Percentiles rank a stretch among this genome's conserved stretches.
phyloP scores from a whole-genome alignment of 1,140 invertebrate species.

The Gyrodactylus salaris region DNA sequence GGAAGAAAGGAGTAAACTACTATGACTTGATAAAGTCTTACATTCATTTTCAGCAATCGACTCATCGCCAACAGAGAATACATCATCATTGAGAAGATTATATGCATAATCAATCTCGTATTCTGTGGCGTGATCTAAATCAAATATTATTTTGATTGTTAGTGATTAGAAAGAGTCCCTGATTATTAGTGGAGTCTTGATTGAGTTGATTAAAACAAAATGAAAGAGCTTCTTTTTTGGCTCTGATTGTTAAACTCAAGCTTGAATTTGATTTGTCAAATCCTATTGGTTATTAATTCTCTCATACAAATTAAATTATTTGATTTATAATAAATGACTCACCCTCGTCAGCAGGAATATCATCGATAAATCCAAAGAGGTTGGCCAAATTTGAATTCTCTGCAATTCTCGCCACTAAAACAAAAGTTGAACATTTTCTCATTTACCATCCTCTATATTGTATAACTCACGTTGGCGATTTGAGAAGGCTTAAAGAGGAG shows the following conservation, averaged over 20 bases:
- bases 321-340: constrained; percentile 5
- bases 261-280: no score
- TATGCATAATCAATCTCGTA: constrained; percentile 3
- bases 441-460: no score
- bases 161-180: background rate
- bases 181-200: background rate
- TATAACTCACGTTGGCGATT: background rate
- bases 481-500: background rate
- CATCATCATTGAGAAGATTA: constrained; percentile 8
- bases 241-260: no score
- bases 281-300: no score
- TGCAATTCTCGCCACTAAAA: background rate
- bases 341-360: constrained; percentile 11
- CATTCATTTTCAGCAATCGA: constrained; percentile 2
- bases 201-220: no score
- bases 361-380: background rate
- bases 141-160: background rate
- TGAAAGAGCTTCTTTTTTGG: no score
- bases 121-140: background rate
- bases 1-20: no score
- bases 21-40: background rate
- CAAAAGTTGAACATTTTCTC: no score
- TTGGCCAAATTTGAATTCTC: constrained; percentile 1
- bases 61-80: background rate
- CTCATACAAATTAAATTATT: no score